A percentile compares a stretch with the other conserved stretches of the same genome.
phyloP scores from a whole-genome alignment of 2,797 vertebrate genomes.

The Setipinna tenuifilis region DNA sequence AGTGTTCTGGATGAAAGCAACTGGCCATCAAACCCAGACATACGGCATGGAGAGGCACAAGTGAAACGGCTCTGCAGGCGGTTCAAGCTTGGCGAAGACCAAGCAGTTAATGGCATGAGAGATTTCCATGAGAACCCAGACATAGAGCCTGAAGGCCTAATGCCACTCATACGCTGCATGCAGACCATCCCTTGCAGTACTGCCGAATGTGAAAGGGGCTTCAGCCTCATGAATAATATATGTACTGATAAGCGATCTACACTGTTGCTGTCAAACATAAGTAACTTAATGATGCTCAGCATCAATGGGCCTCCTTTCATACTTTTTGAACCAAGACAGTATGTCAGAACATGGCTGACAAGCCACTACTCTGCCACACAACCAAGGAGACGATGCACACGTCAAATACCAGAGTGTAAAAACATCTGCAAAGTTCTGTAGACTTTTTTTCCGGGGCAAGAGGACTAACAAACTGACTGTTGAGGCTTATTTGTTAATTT shows the following conservation, averaged over 20 bases:
- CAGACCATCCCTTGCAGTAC: constrained; percentile 47
- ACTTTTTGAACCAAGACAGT: constrained; percentile 39
- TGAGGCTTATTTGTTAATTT: too few species aligned
- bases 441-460: too few species aligned
- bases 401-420: constrained; percentile 33
- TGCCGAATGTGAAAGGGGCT: constrained; percentile 48
- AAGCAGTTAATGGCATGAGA: constrained; percentile 47
- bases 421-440: constrained; percentile 46
- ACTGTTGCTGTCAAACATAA: constrained; percentile 43
- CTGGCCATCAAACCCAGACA: constrained; percentile 44
- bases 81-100: constrained; percentile 45
- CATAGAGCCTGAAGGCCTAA: constrained; percentile 44
- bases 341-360: constrained; percentile 34
- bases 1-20: constrained; percentile 38
- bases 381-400: constrained; percentile 28
- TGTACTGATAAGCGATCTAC: constrained; percentile 41
- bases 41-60: constrained; percentile 38
- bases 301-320: constrained; percentile 37
- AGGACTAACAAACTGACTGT: too few species aligned
- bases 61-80: constrained; percentile 32
- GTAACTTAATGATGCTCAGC: constrained; percentile 45
- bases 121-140: constrained; percentile 42
- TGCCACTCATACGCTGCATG: constrained; percentile 40
- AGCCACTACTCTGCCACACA: constrained; percentile 34
- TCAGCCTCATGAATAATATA: constrained; percentile 47